phyloP scores from a whole-genome alignment of 2,797 vertebrate genomes.

The Ispidina lecontei region DNA sequence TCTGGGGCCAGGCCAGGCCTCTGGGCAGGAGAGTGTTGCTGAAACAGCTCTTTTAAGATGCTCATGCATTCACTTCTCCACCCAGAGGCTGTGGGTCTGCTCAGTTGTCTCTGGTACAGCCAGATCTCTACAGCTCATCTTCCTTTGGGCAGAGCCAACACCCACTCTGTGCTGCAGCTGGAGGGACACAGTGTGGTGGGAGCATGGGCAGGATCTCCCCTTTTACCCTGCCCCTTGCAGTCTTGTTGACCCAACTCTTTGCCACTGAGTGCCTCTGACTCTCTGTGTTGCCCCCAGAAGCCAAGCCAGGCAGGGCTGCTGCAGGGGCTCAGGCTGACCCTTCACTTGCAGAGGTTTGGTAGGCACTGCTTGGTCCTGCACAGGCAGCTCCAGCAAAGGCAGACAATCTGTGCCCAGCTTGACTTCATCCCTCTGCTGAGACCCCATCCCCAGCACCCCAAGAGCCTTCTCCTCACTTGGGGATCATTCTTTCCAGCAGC shows the following conservation, averaged over 20 bases:
- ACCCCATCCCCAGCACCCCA: not conserved
- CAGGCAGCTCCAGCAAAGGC: not conserved
- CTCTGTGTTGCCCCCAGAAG: not conserved
- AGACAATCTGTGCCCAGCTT: not conserved
- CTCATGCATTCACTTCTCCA: not conserved
- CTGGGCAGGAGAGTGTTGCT: not conserved
- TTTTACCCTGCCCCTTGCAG: not conserved
- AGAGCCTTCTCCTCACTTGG: not conserved
- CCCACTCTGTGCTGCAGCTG: rapidly evolving
- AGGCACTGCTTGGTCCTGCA: not conserved
- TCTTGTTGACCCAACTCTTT: not conserved
- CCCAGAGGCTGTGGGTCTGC: not conserved
- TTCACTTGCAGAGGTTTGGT: not conserved
- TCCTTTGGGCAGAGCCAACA: not conserved
- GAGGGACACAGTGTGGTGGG: not conserved
- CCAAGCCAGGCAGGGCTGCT: not conserved
- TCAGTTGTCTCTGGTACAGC: not conserved
- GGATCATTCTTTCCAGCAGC: not conserved
- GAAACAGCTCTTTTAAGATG: not conserved
- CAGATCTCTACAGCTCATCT: not conserved
- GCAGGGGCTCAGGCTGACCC: not conserved
- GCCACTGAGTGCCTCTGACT: not conserved
- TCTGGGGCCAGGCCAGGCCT: not conserved
- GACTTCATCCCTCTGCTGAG: rapidly evolving
- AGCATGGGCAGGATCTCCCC: not conserved